A percentile compares a stretch with the other conserved stretches of the same genome.
These are phyloP conservation scores for Dryadula phaetusa DNA, from an alignment of 2,888 invertebrate genomes.

Conservation along the genomic window DNA sequence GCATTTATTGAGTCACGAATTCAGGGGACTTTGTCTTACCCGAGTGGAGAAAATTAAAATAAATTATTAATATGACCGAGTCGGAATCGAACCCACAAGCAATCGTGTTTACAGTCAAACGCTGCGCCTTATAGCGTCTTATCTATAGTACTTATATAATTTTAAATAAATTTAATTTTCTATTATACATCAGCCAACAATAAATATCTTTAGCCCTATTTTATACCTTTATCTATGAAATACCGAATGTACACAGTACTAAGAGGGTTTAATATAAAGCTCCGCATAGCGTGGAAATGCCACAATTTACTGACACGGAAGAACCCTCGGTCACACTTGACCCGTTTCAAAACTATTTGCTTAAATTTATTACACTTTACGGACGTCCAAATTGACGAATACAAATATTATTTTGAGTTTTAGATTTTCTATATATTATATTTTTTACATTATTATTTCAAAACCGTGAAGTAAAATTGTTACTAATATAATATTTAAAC, in stretches of 20 bases:
- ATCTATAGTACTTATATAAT: too few species aligned
- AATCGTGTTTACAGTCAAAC: too few species aligned
- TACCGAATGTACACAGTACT: conserved; percentile 2
- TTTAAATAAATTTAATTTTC: too few species aligned
- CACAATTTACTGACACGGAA: conserved; percentile 35
- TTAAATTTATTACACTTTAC: conserved; percentile 19
- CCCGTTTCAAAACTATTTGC: conserved; percentile 33
- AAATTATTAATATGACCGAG: too few species aligned
- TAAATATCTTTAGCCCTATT: background rate
- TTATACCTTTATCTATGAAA: background rate
- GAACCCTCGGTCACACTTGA: conserved; percentile 48
- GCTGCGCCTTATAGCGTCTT: too few species aligned
- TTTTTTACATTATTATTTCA: background rate
- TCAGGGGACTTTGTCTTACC: too few species aligned
- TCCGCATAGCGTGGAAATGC: conserved; percentile 22
- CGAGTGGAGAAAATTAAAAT: too few species aligned
- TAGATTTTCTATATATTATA: background rate
- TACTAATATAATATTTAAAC: too few species aligned
- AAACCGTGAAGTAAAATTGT: too few species aligned
- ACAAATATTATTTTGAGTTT: background rate
- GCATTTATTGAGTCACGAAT: too few species aligned
- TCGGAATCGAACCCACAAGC: too few species aligned
- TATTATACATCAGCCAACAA: too few species aligned
- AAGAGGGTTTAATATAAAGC: conserved; percentile 24
- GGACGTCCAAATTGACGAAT: background rate